Conservation (phyloP, 2,888 invertebrate species). For the Callyntrura guangdongensis region DNA sequence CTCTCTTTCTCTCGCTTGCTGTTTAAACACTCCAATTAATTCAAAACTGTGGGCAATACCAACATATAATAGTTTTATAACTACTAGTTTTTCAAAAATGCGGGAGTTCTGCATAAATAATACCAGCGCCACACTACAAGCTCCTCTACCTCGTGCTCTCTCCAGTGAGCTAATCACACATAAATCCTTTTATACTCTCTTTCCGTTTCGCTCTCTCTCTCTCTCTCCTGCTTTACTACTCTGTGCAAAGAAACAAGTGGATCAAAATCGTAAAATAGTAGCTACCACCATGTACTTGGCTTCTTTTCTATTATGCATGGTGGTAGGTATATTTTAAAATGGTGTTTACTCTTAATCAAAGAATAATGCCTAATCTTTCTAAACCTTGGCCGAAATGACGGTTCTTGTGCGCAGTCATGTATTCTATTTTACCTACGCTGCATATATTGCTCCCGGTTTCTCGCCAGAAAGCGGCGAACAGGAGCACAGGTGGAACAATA, state of each 20-base stretch:
- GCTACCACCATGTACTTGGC: background rate
- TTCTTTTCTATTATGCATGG: background rate
- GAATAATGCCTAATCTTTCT: background rate
- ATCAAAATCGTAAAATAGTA: constrained; percentile 57
- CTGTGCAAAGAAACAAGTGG: constrained; percentile 2
- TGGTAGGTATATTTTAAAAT: background rate
- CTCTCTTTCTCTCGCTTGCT: constrained; percentile 36
- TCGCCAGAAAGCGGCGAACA: background rate
- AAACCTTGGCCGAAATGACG: background rate
- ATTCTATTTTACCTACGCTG: background rate
- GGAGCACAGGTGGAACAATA: background rate
- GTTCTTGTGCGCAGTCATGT: background rate
- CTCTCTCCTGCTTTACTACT: background rate
- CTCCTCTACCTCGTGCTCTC: background rate
- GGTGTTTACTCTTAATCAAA: constrained; percentile 17
- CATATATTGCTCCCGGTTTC: background rate
- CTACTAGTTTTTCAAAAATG: constrained; percentile 49
- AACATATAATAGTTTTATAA: constrained; percentile 66
- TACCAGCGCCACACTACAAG: background rate
- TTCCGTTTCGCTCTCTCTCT: constrained; percentile 26
- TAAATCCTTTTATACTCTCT: constrained; percentile 18
- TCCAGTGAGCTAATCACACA: constrained; percentile 34
- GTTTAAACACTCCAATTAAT: constrained; percentile 73
- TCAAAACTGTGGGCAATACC: constrained; percentile 63
- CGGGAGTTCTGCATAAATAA: constrained; percentile 1